Percentiles rank a stretch among this genome's conserved stretches.
Evolutionary conservation across 2,888 invertebrate species (phyloP).

Genomic region (Heliconius charithonia): DNA sequence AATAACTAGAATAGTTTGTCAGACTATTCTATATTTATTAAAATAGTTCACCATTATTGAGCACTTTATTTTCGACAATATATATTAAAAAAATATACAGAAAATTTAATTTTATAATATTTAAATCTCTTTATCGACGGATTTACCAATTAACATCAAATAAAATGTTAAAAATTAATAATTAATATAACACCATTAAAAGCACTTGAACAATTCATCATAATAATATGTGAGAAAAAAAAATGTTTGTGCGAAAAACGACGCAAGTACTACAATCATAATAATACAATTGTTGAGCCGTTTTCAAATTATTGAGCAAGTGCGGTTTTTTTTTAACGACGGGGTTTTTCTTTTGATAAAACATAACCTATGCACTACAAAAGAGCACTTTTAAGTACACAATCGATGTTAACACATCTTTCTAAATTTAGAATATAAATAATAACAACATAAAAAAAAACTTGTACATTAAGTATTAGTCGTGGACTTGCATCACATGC

Average conservation of each 20-base stretch:
- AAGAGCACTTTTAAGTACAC: conserved; percentile 57
- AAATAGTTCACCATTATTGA: conserved; percentile 34
- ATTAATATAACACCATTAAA: conserved; percentile 62
- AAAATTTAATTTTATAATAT: conserved; percentile 33
- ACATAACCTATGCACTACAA: conserved; percentile 53
- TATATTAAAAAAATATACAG: conserved; percentile 30
- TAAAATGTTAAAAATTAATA: conserved; percentile 41
- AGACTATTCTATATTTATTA: conserved; percentile 18
- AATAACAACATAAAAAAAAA: conserved; percentile 57
- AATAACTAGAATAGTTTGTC: conserved; percentile 1
- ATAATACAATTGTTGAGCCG: conserved; percentile 70
- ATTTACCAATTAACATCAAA: conserved; percentile 29
- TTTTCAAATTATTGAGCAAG: conserved; percentile 70
- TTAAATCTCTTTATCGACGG: conserved; percentile 21
- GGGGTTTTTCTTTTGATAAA: conserved; percentile 39
- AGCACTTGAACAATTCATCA: conserved; percentile 63
- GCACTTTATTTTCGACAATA: conserved; percentile 34
- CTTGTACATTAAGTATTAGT: conserved; percentile 72
- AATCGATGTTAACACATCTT: conserved; percentile 47
- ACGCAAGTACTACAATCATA: conserved; percentile 44
- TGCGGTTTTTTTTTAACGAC: conserved; percentile 48
- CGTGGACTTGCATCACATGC: conserved; percentile 83
- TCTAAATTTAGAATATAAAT: conserved; percentile 66
- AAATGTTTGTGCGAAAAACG: conserved; percentile 75
- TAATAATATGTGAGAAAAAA: conserved; percentile 50